Evolutionary conservation across 2,113 vertebrate genomes (phyloP).

Genomic region (Chascanopsetta lugubris): DNA sequence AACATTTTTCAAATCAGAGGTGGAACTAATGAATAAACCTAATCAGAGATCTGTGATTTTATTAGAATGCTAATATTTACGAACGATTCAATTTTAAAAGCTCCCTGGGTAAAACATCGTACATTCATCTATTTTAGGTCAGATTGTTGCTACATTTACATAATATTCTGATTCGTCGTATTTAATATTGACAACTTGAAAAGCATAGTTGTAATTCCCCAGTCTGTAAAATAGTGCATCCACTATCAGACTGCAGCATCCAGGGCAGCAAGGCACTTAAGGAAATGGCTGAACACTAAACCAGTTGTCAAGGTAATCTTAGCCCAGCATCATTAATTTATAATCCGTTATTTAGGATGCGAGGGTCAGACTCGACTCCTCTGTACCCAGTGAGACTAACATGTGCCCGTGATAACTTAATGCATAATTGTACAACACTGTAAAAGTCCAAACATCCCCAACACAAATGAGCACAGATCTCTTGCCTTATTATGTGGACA

Average conservation of each 20-base stretch:
- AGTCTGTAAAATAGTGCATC: neutral
- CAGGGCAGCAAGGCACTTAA: conserved; percentile 71
- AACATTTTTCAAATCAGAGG: neutral
- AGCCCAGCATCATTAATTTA: conserved; percentile 73
- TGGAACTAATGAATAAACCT: neutral
- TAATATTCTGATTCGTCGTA: no score
- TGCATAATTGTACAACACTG: conserved; percentile 1
- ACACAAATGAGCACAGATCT: neutral
- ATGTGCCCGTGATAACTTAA: conserved; percentile 15
- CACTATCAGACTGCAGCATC: conserved; percentile 27
- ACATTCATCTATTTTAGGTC: neutral
- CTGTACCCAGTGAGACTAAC: conserved; percentile 49
- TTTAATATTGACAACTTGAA: neutral
- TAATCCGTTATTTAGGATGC: conserved; percentile 73
- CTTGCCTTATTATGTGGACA: neutral
- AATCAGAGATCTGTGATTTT: neutral
- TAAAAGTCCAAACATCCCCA: no score
- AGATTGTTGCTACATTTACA: neutral
- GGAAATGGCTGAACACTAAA: conserved; percentile 83
- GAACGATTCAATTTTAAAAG: neutral
- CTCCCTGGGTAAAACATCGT: neutral
- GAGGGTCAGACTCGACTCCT: conserved; percentile 45
- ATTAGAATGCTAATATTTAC: neutral
- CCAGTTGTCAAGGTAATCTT: conserved; percentile 76
- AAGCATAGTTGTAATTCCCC: neutral